Evolutionary conservation across 23 tunicate species (phyloP).

Genomic region (Aplidium turbinatum): DNA sequence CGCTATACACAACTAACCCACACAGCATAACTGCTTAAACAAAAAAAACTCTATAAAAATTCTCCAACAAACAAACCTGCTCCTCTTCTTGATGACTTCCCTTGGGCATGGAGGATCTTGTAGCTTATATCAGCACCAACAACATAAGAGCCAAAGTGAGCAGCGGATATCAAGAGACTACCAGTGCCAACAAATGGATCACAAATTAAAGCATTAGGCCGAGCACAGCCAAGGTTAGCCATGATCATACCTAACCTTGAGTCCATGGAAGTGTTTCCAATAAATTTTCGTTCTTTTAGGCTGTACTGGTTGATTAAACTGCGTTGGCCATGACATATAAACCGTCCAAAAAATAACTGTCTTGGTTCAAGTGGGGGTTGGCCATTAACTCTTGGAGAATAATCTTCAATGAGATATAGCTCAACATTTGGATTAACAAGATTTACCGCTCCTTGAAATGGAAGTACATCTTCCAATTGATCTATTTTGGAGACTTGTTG

Average conservation of each 20-base stretch:
- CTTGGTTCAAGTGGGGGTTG: conserved; percentile 44
- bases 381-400: conserved; percentile 25
- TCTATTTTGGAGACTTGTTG: conserved; percentile 60
- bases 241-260: conserved; percentile 76
- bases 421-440: conserved; percentile 59
- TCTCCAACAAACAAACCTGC: conserved; percentile 34
- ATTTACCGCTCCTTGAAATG: conserved; percentile 73
- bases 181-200: conserved; percentile 99
- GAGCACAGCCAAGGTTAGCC: conserved; percentile 79
- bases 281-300: conserved; percentile 73
- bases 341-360: conserved; percentile 64
- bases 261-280: conserved; percentile 99
- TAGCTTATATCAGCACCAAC: conserved; percentile 93
- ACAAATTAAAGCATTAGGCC: conserved; percentile 48
- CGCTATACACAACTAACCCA: not conserved
- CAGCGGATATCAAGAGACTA: conserved; percentile 84
- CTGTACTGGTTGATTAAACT: conserved; percentile 57
- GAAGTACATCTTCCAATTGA: conserved; percentile 61
- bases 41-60: not conserved
- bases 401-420: conserved; percentile 74
- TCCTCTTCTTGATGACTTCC: conserved; percentile 92
- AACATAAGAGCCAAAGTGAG: conserved; percentile 82
- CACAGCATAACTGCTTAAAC: not conserved
- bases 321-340: conserved; percentile 81
- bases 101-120: conserved; percentile 88